These are phyloP conservation scores for Rhinoderma darwinii DNA, from an alignment of 2,113 vertebrate genomes.

Conservation along the genomic window DNA sequence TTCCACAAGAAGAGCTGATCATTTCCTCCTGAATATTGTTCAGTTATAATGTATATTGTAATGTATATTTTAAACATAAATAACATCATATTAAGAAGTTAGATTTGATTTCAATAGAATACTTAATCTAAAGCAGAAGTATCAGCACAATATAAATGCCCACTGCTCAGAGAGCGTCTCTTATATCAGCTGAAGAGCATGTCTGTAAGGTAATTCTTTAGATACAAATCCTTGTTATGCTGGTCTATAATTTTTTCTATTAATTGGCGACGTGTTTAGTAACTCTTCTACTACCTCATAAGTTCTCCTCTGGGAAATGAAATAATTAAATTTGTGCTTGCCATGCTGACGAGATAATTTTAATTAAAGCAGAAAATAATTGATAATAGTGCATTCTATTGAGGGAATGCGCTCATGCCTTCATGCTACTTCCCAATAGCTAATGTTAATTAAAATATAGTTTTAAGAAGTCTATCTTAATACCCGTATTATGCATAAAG, in stretches of 20 bases:
- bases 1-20: no score
- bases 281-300: conserved; percentile 6
- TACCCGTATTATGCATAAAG: neutral
- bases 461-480: conserved; percentile 23
- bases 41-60: neutral
- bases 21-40: no score
- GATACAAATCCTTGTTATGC: neutral
- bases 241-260: neutral
- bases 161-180: neutral
- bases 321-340: conserved; percentile 43
- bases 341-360: conserved; percentile 18
- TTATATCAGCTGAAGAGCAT: neutral
- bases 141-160: neutral
- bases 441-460: conserved; percentile 34
- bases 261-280: neutral
- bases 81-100: neutral
- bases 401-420: neutral
- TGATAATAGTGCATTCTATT: conserved; percentile 45
- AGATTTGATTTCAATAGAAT: neutral
- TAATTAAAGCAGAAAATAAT: conserved; percentile 52
- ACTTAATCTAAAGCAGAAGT: neutral
- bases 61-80: neutral
- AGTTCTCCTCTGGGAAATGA: conserved; percentile 33
- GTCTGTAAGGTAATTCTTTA: neutral
- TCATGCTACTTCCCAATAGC: conserved; percentile 17